Base-by-base conservation (phyloP, 2,113 vertebrate species). In the Benitochromis conjunctus region DNA sequence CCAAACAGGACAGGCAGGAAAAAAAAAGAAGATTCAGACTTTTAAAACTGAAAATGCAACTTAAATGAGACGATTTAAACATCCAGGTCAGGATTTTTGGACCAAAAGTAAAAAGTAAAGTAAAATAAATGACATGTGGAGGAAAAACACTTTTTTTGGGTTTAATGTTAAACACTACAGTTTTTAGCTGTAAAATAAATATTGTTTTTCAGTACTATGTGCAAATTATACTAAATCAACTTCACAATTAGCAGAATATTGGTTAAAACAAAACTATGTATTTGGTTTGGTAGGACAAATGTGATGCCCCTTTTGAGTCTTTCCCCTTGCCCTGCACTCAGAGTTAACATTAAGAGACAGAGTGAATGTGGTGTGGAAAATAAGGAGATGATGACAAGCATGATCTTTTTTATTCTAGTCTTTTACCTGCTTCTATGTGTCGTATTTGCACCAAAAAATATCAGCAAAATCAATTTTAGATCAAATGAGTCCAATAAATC, bases 21-120 rank as follows among this genome's bases (percentile, higher is more conserved):
- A 26, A 26, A 26, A 26, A 26, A 26, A 26, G 3, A 26, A 84
- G 71, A 51, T 85, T 82, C 80, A 89, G 77, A 87, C 66, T 54
- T 84, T 83, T 87, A 77, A 88, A 86, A 86, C 29, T 66, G 48
- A 7, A 86, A 86, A 84, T 31, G 81, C 76, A 51, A 86, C 83
- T 91, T 79, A 84, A 88, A 94, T 83, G 9, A 85, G 79, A 54
- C 51, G 18, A 31, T 86, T 46, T 29, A 5, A 81, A 12, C 5
- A 5, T 58, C 43, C 64, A 29, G 43, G 14, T 66, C 57, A 84
- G 29, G 76, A 77, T 29, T 80, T 88, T 71, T 69, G 29, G 6
- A 31, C 34, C 46, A 29, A 46, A 64, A 31, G 26, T 26, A 26
- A 26, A 10, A 58, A 24, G 29, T 86, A 21, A 16, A 53, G 18